These are phyloP conservation scores for Colius striatus DNA, from an alignment of 2,113 vertebrate species.

Conservation along the genomic window DNA sequence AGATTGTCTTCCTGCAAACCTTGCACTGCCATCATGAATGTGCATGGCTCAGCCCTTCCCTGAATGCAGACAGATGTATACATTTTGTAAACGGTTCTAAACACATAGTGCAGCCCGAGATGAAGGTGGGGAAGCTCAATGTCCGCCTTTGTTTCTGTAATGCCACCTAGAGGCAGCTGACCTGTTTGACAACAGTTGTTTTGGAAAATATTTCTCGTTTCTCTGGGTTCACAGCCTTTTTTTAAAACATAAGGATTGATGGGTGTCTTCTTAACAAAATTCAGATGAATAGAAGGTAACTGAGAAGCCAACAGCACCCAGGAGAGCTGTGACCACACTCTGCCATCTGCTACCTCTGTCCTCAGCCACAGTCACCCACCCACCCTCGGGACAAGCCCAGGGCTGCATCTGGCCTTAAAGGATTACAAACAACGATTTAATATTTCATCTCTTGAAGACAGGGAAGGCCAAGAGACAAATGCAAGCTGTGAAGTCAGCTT, in stretches of 20 bases:
- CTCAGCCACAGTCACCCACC: too few relatives aligned
- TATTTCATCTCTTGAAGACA: not conserved
- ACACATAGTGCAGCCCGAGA: not conserved
- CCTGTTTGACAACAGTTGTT: not conserved
- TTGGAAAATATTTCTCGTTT: not conserved
- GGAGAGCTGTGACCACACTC: not conserved
- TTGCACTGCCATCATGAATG: accelerated
- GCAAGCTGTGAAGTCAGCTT: not conserved
- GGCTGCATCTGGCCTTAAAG: not conserved
- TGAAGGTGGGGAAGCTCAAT: not conserved
- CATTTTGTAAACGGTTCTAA: not conserved
- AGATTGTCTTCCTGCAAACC: not conserved
- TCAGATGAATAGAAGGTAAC: not conserved
- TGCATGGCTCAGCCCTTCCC: not conserved
- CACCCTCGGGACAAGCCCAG: not conserved
- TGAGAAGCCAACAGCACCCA: not conserved
- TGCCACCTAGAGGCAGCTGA: not conserved
- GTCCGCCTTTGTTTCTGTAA: not conserved
- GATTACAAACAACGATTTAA: not conserved
- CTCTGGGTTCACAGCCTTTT: not conserved
- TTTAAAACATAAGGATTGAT: not conserved
- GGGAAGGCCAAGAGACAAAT: not conserved
- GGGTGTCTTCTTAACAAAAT: not conserved
- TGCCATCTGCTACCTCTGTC: too few relatives aligned
- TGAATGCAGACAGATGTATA: too few relatives aligned